Evolutionary conservation across 2,888 invertebrate species (phyloP).

Genomic region (Parapristionchus giblindavisi): DNA sequence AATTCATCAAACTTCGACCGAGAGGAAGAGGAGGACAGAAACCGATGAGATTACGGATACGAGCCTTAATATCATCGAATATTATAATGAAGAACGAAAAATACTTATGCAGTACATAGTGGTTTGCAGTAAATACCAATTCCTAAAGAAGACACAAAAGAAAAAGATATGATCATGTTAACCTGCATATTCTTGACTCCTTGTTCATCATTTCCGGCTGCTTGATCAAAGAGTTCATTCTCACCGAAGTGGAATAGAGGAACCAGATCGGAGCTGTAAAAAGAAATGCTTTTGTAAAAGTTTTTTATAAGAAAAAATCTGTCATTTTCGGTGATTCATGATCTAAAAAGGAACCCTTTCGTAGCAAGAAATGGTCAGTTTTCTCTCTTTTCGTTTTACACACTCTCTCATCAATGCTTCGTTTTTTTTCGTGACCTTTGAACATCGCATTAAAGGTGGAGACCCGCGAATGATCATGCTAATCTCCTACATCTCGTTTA

Average conservation of each 20-base stretch:
- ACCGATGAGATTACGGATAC: slow-evolving; percentile 65
- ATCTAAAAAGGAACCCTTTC: no score
- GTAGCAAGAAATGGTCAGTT: no score
- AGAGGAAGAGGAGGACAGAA: slow-evolving; percentile 71
- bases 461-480: no score
- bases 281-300: no score
- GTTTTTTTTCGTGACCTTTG: background rate
- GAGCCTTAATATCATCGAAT: slow-evolving; percentile 41
- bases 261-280: slow-evolving; percentile 69
- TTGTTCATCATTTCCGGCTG: slow-evolving; percentile 23
- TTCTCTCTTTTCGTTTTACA: no score
- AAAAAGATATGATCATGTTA: background rate
- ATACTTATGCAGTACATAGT: no score
- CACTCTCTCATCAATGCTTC: background rate
- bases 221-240: slow-evolving; percentile 70
- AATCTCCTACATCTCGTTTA: no score
- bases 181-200: slow-evolving; percentile 35
- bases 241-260: slow-evolving; percentile 72
- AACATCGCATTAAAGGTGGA: no score
- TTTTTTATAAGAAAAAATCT: no score
- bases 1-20: slow-evolving; percentile 82
- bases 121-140: no score
- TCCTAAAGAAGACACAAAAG: background rate
- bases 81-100: background rate
- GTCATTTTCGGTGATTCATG: no score